Evolutionary conservation across 35 echinoderm and acorn worm species (phyloP), one percentile per base, ranked within the genome.

Genomic region (Patiria miniata): DNA sequence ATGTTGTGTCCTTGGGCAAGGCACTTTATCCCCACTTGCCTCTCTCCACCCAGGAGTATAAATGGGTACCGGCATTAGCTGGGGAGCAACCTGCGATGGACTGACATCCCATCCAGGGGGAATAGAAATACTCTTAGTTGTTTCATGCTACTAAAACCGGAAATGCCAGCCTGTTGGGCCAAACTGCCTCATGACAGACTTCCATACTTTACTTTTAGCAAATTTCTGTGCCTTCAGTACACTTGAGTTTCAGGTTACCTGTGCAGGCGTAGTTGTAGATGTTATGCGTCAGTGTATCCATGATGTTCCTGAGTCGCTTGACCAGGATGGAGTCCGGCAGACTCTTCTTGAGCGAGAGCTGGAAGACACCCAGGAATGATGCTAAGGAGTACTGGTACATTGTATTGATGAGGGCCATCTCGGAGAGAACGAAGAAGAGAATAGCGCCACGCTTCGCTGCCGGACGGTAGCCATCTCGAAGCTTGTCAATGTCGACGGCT

Each of bases 191-290:
- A 47, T 47, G 42, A 47, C 42, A 12, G 12, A 47, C 42, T 47
- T 59, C 22, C 14, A 22, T 59, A 59, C 33, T 22, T 28, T 68
- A 4, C 18, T 4, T 7, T 68, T 4, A 28, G 61, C 7, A 4
- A 68, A 68, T 6, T 68, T 18, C 18, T 22, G 18, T 17, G 33
- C 33, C 5, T 12, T 47, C 4, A 47, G 42, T 47, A 47, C 4
- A 12, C 12, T 47, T 47, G 12, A 4, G 42, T 47, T 47, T 47
- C 42, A 6, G 42, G 60, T 82, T 85, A 99, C 96, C 96, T 86
- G 96, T 99, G 78, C 96, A 99, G 2, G 96, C 96, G 84, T 99
- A 99, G 82, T 99, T 99, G 77, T 99, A 99, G 3, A 99, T 87
- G 61, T 99, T 99, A 76, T 99, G 90, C 0, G 96, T 99, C 78